A percentile compares a stretch with the other conserved stretches of the same genome.
Conservation (phyloP, 1,140 invertebrate species). For the Trichoplusia ni region DNA sequence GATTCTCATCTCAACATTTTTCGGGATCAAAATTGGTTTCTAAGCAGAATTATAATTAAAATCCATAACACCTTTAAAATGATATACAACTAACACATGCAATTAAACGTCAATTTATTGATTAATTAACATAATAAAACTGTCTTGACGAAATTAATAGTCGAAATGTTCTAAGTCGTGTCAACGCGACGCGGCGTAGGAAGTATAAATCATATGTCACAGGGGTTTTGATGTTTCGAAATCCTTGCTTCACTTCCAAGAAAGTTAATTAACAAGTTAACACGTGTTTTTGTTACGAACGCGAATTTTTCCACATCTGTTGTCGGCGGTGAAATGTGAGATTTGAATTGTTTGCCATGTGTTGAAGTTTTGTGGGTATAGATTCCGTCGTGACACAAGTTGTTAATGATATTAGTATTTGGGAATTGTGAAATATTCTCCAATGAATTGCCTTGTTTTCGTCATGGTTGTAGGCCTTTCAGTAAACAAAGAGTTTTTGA, state of each 20-base stretch:
- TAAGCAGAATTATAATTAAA: too few species aligned
- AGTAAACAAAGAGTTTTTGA: too few species aligned
- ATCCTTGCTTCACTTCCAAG: conserved; percentile 52
- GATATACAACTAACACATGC: neutral
- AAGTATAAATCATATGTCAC: conserved; percentile 59
- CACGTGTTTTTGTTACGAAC: conserved; percentile 66
- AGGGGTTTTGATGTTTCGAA: conserved; percentile 38
- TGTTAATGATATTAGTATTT: too few species aligned
- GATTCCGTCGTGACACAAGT: too few species aligned
- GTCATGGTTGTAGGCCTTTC: too few species aligned
- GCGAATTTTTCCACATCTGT: conserved; percentile 55
- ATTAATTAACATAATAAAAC: conserved; percentile 30
- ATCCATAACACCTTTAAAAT: too few species aligned
- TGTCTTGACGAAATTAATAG: conserved; percentile 11
- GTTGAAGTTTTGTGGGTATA: neutral
- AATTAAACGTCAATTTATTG: conserved; percentile 17
- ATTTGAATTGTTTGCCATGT: neutral
- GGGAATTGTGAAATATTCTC: too few species aligned
- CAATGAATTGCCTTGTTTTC: too few species aligned
- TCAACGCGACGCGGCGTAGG: conserved; percentile 32
- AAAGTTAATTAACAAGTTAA: conserved; percentile 73
- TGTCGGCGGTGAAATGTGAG: conserved; percentile 26
- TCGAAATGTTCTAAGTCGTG: conserved; percentile 3
- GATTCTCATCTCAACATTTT: too few species aligned
- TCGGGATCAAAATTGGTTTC: too few species aligned